Conservation (phyloP, 1,140 invertebrate species). For the Lamellibrachia luymesi region DNA sequence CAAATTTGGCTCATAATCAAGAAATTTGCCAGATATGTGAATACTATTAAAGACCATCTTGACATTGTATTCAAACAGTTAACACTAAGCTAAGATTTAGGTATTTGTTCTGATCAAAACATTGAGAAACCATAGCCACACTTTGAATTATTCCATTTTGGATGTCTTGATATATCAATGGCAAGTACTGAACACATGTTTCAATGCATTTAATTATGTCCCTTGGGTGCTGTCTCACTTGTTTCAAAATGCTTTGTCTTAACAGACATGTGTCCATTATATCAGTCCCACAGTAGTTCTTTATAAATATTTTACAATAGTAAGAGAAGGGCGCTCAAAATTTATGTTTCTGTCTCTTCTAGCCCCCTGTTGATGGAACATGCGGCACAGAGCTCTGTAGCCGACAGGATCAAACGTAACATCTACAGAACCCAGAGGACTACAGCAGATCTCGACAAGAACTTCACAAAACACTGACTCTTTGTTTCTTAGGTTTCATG, state of each 20-base stretch:
- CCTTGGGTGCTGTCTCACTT: too few relatives aligned
- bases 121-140: too few relatives aligned
- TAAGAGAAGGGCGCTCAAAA: background rate
- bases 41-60: too few relatives aligned
- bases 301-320: background rate
- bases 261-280: background rate
- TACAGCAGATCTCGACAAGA: conserved; percentile 81
- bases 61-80: too few relatives aligned
- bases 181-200: too few relatives aligned
- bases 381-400: conserved; percentile 68
- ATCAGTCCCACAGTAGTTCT: background rate
- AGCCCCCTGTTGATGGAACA: conserved; percentile 73
- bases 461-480: conserved; percentile 16
- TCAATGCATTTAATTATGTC: too few relatives aligned
- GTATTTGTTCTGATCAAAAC: too few relatives aligned
- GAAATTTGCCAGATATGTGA: too few relatives aligned
- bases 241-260: background rate
- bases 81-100: too few relatives aligned
- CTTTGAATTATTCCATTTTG: too few relatives aligned
- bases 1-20: too few relatives aligned
- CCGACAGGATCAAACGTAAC: conserved; percentile 76
- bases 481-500: background rate
- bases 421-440: conserved; percentile 80
- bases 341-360: conserved; percentile 63
- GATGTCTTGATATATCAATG: too few relatives aligned